Evolutionary conservation across 2,113 vertebrate species (phyloP).

Genomic region (Emydura subglobosa): DNA sequence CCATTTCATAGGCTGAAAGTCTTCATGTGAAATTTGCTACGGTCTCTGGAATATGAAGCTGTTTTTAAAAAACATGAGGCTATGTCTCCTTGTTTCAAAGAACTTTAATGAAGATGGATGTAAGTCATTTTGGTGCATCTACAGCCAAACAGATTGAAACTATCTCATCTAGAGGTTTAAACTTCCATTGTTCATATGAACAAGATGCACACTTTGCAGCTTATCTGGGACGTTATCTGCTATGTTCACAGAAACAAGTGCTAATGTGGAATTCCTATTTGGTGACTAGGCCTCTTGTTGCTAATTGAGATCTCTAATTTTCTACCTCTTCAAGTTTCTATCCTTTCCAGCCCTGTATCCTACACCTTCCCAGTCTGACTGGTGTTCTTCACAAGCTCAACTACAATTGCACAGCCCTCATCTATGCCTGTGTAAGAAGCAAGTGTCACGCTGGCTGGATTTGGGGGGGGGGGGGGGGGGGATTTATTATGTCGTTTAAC

Average conservation of each 20-base stretch:
- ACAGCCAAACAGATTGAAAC: not conserved
- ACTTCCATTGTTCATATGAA: not conserved
- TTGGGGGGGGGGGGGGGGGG: no score
- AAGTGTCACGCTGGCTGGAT: no score
- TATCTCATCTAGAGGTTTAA: not conserved
- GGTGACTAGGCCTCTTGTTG: not conserved
- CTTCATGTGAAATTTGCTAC: not conserved
- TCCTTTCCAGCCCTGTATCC: not conserved
- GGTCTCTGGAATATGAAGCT: not conserved
- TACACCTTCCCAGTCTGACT: not conserved
- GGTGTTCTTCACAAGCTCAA: not conserved
- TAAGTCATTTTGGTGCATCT: not conserved
- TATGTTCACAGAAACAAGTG: rapidly evolving
- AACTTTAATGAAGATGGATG: not conserved
- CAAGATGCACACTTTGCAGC: not conserved
- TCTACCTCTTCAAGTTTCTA: not conserved
- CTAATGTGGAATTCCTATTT: not conserved
- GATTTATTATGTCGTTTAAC: no score
- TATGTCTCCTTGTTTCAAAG: not conserved
- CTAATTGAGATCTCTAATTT: not conserved
- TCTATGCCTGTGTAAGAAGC: not conserved
- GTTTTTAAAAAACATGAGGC: constrained; percentile 1
- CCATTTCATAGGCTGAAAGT: not conserved
- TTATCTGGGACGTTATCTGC: not conserved
- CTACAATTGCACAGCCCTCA: not conserved